These are phyloP conservation scores for Microcebus murinus DNA, from an alignment of 2,113 vertebrate species.

Conservation along the genomic window DNA sequence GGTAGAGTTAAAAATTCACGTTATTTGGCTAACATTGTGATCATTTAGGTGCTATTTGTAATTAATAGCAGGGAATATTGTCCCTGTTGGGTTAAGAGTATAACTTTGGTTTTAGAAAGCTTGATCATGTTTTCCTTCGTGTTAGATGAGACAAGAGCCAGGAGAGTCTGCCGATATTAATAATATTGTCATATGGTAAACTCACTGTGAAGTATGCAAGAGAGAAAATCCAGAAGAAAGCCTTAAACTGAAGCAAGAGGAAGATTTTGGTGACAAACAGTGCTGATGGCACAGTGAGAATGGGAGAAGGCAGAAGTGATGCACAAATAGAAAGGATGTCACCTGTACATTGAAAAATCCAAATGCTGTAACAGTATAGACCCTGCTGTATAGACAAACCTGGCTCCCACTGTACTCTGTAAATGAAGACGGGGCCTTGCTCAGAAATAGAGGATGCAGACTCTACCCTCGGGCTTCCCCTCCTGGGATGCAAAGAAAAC, in stretches of 20 bases:
- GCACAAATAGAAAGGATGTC: rapidly evolving
- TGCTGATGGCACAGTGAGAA: background rate
- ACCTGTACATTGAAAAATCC: rapidly evolving
- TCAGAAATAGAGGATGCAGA: background rate
- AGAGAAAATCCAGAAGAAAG: background rate
- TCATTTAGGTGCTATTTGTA: constrained; percentile 17
- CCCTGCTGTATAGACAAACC: rapidly evolving
- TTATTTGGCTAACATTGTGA: background rate
- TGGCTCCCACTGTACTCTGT: background rate
- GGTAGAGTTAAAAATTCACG: background rate
- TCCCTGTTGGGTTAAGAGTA: background rate
- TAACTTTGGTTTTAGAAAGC: constrained; percentile 24
- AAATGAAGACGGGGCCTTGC: background rate
- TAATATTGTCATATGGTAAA: background rate
- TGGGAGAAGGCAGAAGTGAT: background rate
- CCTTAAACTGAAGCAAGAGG: background rate
- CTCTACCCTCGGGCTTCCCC: background rate
- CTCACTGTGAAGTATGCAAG: background rate
- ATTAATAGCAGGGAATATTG: background rate
- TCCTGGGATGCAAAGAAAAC: background rate
- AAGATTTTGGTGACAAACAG: rapidly evolving
- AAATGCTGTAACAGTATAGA: rapidly evolving
- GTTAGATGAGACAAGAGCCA: constrained; percentile 49
- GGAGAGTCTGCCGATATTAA: background rate
- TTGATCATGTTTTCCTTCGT: background rate